Base-by-base conservation (phyloP, 2,113 vertebrate genomes). In the Ptilorrhoa leucosticta region DNA sequence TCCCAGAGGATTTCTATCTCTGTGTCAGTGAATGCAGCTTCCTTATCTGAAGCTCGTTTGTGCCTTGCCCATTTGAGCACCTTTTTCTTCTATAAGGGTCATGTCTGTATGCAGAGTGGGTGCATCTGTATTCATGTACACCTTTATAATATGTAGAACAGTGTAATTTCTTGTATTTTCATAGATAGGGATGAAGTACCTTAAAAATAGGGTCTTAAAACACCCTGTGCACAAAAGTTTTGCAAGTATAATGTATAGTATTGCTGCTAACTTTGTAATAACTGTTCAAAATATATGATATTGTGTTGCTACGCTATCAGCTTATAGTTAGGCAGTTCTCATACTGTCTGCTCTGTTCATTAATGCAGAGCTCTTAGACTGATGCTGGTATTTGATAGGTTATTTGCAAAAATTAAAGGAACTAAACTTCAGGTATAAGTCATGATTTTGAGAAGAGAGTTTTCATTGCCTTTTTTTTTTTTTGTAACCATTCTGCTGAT, bases 11-110 rank as follows among this genome's bases (percentile, higher is more conserved):
- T 61, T 76, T 90, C 19, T n/a, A 4, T 72, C 70, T 84, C 20
- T 48, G 8, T 19, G 26, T 31, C 26, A 37, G 4, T 30, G 13
- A 47, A 15, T 40, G 19, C 10, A 33, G 44, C 21, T 81, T 53
- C n/a, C 37, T 50, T 60, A 37, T 16, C 7, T 54, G 15, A 54
- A 31, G 9, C 8, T 68, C 0, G 0, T 22, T 72, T 66, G 2
- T 60, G n/a, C 17, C 19, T 58, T 71, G 5, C 13, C 27, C 4
- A 18, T 24, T 75, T 89, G 9, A 51, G 15, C 24, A 33, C 3
- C 6, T 5, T 72, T 60, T 64, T 63, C 35, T n/a, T 58, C 5
- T 26, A 0, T 35, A 22, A 68, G 26, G 11, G 7, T 70, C 1
- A 27, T 2, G 50, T 71, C 48, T 71, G 7, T 27, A 15, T 45